Evolutionary conservation across 2,888 invertebrate genomes (phyloP).

Genomic region (Spilosoma lubricipeda): DNA sequence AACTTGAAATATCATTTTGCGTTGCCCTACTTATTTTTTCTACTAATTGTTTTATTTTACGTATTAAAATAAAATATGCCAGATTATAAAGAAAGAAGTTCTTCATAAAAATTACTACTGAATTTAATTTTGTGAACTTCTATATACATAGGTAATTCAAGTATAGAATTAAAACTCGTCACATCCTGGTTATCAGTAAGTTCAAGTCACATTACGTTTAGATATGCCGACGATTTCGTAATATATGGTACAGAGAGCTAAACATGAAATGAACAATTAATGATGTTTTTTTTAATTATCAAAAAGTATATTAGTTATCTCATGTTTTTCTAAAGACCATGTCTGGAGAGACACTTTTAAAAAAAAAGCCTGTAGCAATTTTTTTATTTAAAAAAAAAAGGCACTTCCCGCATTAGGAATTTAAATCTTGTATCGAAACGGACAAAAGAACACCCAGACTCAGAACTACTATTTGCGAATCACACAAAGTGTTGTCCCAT

Average conservation of each 20-base stretch:
- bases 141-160: background rate
- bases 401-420: too few species aligned
- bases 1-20: slow-evolving; percentile 22
- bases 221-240: background rate
- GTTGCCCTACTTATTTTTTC: slow-evolving; percentile 1
- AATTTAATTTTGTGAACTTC: background rate
- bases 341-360: background rate
- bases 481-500: too few species aligned
- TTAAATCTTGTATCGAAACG: too few species aligned
- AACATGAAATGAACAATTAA: background rate
- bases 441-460: too few species aligned
- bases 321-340: background rate
- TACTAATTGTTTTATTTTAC: slow-evolving; percentile 5
- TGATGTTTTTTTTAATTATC: too few species aligned
- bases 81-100: too few species aligned
- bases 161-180: background rate
- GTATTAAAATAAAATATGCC: too few species aligned
- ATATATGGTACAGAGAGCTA: background rate
- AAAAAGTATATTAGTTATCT: background rate
- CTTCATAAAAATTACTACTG: background rate
- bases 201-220: background rate
- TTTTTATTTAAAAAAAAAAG: too few species aligned
- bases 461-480: too few species aligned
- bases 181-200: too few species aligned
- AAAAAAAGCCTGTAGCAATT: background rate